phyloP scores from a whole-genome alignment of 2,797 vertebrate species.

The Neopelma chrysocephalum region DNA sequence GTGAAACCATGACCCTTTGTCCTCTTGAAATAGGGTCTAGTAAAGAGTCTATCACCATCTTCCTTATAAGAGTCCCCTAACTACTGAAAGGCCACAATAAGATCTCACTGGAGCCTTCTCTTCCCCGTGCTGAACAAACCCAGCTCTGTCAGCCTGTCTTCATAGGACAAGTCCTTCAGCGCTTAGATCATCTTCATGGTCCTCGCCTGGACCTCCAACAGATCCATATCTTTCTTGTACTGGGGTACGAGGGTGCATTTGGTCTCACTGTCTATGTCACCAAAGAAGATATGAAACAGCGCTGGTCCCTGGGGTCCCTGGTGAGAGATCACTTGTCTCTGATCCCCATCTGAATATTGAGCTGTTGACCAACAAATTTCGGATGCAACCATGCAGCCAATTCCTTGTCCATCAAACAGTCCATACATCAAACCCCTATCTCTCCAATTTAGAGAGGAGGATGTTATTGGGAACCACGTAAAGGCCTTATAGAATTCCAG shows the following conservation, averaged over 20 bases:
- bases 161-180: neutral
- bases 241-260: neutral
- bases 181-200: rapidly evolving
- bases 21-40: neutral
- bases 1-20: neutral
- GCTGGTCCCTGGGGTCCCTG: neutral
- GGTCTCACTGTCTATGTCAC: neutral
- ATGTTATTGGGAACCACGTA: neutral
- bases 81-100: neutral
- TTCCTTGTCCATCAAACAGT: neutral
- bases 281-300: neutral
- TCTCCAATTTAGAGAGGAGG: neutral
- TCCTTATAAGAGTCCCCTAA: neutral
- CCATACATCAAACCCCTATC: neutral
- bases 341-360: neutral
- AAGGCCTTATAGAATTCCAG: neutral
- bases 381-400: neutral
- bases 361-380: neutral
- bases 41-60: neutral
- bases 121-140: neutral
- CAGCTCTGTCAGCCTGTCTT: neutral
- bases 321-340: neutral
- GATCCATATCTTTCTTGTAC: rapidly evolving
- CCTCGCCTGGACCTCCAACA: neutral
- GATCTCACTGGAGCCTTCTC: neutral